A percentile compares a stretch with the other conserved stretches of the same genome.
Evolutionary conservation across 1,140 invertebrate genomes (phyloP).

Genomic region (Diorhabda carinulata): DNA sequence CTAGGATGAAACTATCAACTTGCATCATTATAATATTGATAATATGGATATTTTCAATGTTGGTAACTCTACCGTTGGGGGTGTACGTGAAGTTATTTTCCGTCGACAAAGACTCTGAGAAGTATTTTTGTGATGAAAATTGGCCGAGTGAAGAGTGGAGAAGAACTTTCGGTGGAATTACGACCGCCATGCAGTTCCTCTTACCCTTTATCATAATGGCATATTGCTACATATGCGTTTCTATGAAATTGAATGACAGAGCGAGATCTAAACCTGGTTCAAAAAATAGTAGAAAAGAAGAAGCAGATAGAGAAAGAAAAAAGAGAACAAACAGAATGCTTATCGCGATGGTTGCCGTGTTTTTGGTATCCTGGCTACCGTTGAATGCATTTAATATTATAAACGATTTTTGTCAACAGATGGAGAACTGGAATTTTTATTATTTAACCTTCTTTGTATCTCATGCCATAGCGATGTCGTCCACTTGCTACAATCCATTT

Average conservation of each 20-base stretch:
- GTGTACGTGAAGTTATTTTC: constrained; percentile 66
- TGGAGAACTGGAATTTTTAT: constrained; percentile 77
- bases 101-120: constrained; percentile 44
- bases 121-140: constrained; percentile 75
- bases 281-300: constrained; percentile 75
- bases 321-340: constrained; percentile 88
- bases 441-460: constrained; percentile 80
- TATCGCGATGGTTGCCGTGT: constrained; percentile 94
- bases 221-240: constrained; percentile 90
- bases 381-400: constrained; percentile 86
- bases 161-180: constrained; percentile 79
- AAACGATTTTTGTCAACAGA: constrained; percentile 73
- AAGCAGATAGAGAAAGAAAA: constrained; percentile 69
- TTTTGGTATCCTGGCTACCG: constrained; percentile 92
- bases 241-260: constrained; percentile 77
- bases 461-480: constrained; percentile 92
- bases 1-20: constrained; percentile 80
- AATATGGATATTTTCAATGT: constrained; percentile 86
- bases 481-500: constrained; percentile 90
- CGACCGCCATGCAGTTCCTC: constrained; percentile 86
- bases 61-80: constrained; percentile 88
- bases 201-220: constrained; percentile 92
- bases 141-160: constrained; percentile 80
- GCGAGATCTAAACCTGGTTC: constrained; percentile 73
- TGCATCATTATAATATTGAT: constrained; percentile 79